phyloP scores from a whole-genome alignment of 2,113 vertebrate species.

The Ranitomeya imitator region DNA sequence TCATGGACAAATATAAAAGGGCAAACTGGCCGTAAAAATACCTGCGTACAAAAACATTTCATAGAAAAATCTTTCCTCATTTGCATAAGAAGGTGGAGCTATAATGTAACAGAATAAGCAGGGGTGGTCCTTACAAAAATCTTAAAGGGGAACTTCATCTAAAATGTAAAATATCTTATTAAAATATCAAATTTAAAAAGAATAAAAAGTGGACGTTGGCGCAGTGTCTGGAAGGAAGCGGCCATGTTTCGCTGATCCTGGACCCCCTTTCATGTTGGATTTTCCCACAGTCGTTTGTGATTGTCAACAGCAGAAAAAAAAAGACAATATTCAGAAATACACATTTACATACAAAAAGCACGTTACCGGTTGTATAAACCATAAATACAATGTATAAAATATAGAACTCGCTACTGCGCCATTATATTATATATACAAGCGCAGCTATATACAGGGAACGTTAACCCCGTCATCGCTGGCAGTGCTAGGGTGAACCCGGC shows the following conservation, averaged over 20 bases:
- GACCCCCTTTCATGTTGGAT: not conserved
- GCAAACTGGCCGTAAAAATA: not conserved
- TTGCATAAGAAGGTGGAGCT: not conserved
- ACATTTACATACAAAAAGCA: not conserved
- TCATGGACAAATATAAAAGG: not conserved
- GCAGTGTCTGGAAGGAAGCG: not conserved
- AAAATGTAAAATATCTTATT: not conserved
- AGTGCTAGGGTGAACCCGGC: not conserved
- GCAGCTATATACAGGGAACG: slow-evolving; percentile 37
- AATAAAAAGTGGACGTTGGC: not conserved
- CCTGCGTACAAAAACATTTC: not conserved
- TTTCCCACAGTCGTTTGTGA: slow-evolving; percentile 2
- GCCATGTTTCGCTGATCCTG: not conserved
- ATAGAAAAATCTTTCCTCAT: not conserved
- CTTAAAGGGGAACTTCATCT: not conserved
- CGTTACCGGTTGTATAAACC: not conserved
- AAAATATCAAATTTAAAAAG: too few species aligned
- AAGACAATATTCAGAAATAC: slow-evolving; percentile 10
- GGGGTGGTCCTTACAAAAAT: not conserved
- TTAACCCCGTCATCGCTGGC: not conserved
- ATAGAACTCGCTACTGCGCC: slow-evolving; percentile 12
- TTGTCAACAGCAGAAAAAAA: slow-evolving; percentile 36
- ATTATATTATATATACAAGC: slow-evolving; percentile 36
- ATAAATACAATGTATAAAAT: slow-evolving; percentile 52
- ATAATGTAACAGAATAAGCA: not conserved